phyloP scores from a whole-genome alignment of 2,888 invertebrate species.

The Octonoba sinensis region DNA sequence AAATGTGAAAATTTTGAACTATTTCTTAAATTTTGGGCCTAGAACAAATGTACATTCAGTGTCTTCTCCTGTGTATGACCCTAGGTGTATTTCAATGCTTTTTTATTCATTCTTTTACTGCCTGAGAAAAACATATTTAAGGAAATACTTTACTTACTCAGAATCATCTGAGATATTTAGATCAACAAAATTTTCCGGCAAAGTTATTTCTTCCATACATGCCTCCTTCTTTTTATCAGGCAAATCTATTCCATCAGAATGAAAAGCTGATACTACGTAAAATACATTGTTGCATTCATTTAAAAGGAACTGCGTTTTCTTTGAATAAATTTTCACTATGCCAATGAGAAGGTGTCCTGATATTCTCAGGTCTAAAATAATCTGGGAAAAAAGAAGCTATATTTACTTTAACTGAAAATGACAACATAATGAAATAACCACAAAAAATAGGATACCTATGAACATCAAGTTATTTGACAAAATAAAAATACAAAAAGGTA shows the following conservation, averaged over 20 bases:
- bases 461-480: not conserved
- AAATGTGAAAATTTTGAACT: too few relatives aligned
- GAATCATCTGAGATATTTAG: conserved; percentile 79
- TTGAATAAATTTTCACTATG: conserved; percentile 97
- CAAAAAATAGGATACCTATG: not conserved
- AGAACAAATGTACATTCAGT: too few relatives aligned
- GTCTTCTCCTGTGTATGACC: too few relatives aligned
- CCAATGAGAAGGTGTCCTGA: conserved; percentile 97
- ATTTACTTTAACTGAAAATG: not conserved
- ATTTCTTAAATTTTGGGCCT: too few relatives aligned
- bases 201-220: conserved; percentile 96
- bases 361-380: conserved; percentile 97
- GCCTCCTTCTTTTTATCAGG: conserved; percentile 97
- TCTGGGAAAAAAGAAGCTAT: conserved; percentile 73
- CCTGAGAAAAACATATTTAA: too few relatives aligned
- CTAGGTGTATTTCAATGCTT: too few relatives aligned
- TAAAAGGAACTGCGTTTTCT: conserved; percentile 97
- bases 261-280: conserved; percentile 99
- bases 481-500: conserved; percentile 14
- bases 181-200: conserved; percentile 91
- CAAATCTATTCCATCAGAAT: conserved; percentile 94
- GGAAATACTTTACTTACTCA: conserved; percentile 21
- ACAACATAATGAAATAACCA: not conserved
- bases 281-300: conserved; percentile 99
- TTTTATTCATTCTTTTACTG: too few relatives aligned